Conservation (phyloP, 2,113 vertebrate species). For the Ctenomys sociabilis region DNA sequence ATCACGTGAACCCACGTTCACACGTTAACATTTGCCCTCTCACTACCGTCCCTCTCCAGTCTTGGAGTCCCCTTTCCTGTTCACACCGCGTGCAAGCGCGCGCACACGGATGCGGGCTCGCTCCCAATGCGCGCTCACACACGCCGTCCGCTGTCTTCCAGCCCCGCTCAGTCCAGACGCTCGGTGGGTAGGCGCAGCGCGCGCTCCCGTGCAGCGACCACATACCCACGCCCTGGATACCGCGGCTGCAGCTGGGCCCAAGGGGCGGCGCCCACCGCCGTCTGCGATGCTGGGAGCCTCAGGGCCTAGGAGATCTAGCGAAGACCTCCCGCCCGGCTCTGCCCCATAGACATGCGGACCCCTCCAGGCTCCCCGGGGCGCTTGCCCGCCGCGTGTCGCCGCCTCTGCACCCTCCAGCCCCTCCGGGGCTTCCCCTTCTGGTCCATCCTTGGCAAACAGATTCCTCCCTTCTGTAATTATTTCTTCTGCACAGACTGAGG, state of each 20-base stretch:
- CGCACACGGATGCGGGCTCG: fast-evolving
- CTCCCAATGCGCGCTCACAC: too few relatives aligned
- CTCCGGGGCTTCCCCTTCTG: background rate
- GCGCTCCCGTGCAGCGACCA: fast-evolving
- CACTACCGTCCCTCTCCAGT: too few relatives aligned
- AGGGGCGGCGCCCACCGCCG: background rate
- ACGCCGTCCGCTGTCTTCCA: fast-evolving
- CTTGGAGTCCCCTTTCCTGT: background rate
- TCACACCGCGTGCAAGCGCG: background rate
- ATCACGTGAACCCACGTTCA: background rate
- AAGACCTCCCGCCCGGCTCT: fast-evolving
- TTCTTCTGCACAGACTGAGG: background rate
- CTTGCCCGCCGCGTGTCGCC: fast-evolving
- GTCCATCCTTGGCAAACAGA: background rate
- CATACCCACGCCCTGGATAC: background rate
- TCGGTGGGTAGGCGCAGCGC: fast-evolving
- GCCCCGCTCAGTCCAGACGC: fast-evolving
- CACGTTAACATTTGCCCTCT: too few relatives aligned
- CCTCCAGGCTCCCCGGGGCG: background rate
- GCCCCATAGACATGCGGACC: background rate
- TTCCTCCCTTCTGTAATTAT: background rate
- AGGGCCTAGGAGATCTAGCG: fast-evolving
- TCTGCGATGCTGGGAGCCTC: background rate
- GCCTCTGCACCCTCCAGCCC: background rate
- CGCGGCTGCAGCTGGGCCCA: background rate